These are phyloP conservation scores for Saturnia pavonia DNA, from an alignment of 2,888 invertebrate species.

Conservation along the genomic window DNA sequence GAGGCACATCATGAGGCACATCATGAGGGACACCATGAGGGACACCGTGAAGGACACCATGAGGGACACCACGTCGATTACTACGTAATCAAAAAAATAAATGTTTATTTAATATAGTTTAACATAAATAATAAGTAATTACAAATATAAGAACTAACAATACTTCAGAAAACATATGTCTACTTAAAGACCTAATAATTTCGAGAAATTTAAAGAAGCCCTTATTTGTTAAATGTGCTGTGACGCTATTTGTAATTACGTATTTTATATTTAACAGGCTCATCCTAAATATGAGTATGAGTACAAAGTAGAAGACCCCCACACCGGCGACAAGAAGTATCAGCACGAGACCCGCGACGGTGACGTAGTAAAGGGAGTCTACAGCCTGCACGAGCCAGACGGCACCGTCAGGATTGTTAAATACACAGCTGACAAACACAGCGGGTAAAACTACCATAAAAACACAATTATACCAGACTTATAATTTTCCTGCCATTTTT, in stretches of 20 bases:
- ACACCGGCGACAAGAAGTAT: constrained; percentile 77
- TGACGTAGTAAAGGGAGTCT: constrained; percentile 64
- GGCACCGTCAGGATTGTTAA: constrained; percentile 74
- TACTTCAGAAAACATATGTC: neutral
- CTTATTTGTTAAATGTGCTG: neutral
- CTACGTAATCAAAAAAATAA: constrained; percentile 19
- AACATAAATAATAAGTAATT: constrained; percentile 12
- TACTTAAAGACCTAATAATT: no score
- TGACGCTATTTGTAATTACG: neutral
- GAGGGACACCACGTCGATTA: constrained; percentile 22
- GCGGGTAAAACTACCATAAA: constrained; percentile 46
- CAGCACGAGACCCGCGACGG: constrained; percentile 66
- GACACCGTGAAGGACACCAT: no score
- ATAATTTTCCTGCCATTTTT: no score
- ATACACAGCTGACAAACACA: constrained; percentile 75
- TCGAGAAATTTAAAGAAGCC: neutral
- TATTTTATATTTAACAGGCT: constrained; percentile 36
- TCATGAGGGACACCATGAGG: constrained; percentile 31
- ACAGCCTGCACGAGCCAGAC: constrained; percentile 65
- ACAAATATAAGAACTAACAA: neutral
- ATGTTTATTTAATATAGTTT: constrained; percentile 14
- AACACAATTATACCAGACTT: neutral
- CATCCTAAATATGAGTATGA: constrained; percentile 58
- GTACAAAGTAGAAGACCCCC: constrained; percentile 60
- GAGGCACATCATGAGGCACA: constrained; percentile 22